Base-by-base conservation (phyloP, 2,113 vertebrate genomes). In the Poeciliopsis retropinna region DNA sequence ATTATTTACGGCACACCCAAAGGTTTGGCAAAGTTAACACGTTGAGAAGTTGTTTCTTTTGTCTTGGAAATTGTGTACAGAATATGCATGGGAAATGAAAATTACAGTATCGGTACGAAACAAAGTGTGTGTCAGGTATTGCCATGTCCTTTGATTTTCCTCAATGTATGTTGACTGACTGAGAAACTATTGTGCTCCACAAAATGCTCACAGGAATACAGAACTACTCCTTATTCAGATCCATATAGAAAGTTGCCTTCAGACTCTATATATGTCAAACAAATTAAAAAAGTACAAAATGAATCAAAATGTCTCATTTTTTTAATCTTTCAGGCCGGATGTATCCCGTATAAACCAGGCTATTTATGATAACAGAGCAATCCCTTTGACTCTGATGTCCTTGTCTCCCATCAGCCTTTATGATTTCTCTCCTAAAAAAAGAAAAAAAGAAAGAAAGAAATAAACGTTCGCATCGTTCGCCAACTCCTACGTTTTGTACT, bases 391-490 rank as follows among this genome's bases (percentile, higher is more conserved):
- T 6, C 1, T 5, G 32, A 30, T 44, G 64, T 30, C 27, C 57
- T 51, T 28, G 17, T 29, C 10, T 5, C 14, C n/a, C 70, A 34
- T 32, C 5, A 30, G 6, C 28, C 19, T 65, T 25, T 3, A 3
- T 32, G 12, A 28, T 61, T 68, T 30, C 13, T 51, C 39, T 54
- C 70, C 51, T 64, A 63, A 41, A 25, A 34, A 29, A 70, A 32
- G 30, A 60, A 85, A 81, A 84, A 85, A 87, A 0, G 3, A 37
- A 37, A n/a, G n/a, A 37, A 70, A 32, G 39, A 60, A 85, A 81
- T 87, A 85, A 87, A 88, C 66, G 76, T 76, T 81, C 70, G 57
- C 67, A 15, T 64, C 54, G 64, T 31, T 32, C 68, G 65, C 41
- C 62, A 29, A 10, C 9, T 17, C 64, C 75, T 12, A 60, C 13